Evolutionary conservation across 1,140 invertebrate species (phyloP), one percentile per base, ranked within the genome.

Genomic region (Zophobas atratus): DNA sequence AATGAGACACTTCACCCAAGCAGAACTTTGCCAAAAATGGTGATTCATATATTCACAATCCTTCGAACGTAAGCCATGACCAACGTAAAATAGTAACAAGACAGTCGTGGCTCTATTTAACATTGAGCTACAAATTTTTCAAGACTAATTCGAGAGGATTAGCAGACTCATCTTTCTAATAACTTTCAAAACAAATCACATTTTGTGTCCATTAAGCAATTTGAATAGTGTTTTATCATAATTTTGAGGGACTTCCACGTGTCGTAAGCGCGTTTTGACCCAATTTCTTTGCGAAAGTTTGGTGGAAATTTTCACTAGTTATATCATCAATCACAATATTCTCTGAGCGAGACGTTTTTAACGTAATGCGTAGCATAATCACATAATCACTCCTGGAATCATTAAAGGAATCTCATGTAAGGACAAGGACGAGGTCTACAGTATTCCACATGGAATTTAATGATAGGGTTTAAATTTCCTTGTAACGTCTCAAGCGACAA

Each of bases 261-360:
- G 39, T 33, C 33, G n/a, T 6, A 67, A 60, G 35, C 39, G 41
- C 20, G 20, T 4, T 4, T 36, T 67, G 60, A 67, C 60, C 60
- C 39, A 67, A 46, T 67, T 67, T 67, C 2, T 67, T 67, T 67
- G 43, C 2, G 2, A 6, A 67, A 34, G 33, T 33, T 63, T 60
- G 35, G 33, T 43, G 60, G 60, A 67, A 67, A 67, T 43, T 67
- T 67, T 67, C 20, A 36, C 60, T 67, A 67, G 39, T 67, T 67
- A 43, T 33, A 43, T 67, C 38, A 67, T 67, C 60, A 67, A 67
- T 67, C 60, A 67, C 38, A 67, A 32, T 67, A 60, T 35, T 60
- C 56, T 35, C 56, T 60, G 56, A 3, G 2, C 6, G 43, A 67
- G 60, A 48, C 57, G 43, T 36, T 8, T 63, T 51, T 20, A 20